Percentiles rank a stretch among this genome's conserved stretches.
These are phyloP conservation scores for Eulemur albifrons DNA, from an alignment of 2,797 vertebrate genomes.

Conservation along the genomic window DNA sequence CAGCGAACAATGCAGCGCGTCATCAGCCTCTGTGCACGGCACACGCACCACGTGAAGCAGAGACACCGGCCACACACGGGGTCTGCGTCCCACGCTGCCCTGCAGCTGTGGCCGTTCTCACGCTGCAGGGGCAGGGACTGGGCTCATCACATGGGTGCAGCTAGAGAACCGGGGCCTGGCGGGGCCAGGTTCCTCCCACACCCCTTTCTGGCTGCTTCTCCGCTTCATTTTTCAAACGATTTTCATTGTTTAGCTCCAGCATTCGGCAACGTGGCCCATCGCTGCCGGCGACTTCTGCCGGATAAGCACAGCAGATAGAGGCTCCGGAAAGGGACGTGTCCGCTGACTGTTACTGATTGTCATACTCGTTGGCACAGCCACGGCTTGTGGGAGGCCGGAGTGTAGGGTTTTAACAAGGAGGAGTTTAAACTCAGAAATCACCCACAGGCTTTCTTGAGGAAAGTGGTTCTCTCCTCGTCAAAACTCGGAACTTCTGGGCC, in stretches of 20 bases:
- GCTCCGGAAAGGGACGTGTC: not conserved
- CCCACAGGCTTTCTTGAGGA: not conserved
- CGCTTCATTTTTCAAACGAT: not conserved
- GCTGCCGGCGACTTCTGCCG: not conserved
- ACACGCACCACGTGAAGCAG: fast-evolving
- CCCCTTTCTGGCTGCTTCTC: not conserved
- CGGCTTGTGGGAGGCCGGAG: fast-evolving
- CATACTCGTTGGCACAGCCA: fast-evolving
- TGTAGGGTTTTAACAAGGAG: not conserved
- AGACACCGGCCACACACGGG: fast-evolving
- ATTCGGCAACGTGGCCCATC: fast-evolving
- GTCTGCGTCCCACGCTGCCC: not conserved
- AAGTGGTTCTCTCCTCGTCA: not conserved
- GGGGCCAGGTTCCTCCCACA: not conserved
- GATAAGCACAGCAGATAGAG: not conserved
- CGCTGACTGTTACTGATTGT: fast-evolving
- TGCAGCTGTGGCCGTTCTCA: fast-evolving
- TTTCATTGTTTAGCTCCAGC: not conserved
- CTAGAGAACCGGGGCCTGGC: fast-evolving
- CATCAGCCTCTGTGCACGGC: fast-evolving
- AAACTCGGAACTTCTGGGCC: not conserved
- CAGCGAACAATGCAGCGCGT: not conserved
- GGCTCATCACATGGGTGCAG: no score
- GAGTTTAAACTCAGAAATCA: not conserved
- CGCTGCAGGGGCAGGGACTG: not conserved